Conservation (phyloP, 2,113 vertebrate genomes). For the Mionectes macconnelli region DNA sequence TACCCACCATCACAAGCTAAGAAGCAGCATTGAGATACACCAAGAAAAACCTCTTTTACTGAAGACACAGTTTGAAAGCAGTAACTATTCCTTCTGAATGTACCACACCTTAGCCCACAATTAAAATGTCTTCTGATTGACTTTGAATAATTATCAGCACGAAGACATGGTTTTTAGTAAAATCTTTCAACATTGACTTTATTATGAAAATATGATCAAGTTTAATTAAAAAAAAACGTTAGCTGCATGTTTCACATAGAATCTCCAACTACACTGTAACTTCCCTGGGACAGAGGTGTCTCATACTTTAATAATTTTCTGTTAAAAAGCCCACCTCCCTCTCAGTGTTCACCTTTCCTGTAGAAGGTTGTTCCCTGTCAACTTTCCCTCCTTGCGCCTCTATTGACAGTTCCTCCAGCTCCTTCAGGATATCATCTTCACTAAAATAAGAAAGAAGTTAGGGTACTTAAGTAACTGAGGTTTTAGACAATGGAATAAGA, state of each 20-base stretch:
- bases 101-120: background rate
- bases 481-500: background rate
- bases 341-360: slow-evolving; percentile 73
- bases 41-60: background rate
- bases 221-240: background rate
- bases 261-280: background rate
- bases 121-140: background rate
- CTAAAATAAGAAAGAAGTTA: slow-evolving; percentile 75
- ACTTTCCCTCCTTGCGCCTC: slow-evolving; percentile 84
- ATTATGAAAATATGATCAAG: background rate
- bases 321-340: background rate
- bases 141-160: background rate
- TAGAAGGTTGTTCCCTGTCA: slow-evolving; percentile 71
- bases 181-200: background rate
- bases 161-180: background rate
- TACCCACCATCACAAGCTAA: background rate
- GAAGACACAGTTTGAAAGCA: background rate
- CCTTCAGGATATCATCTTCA: slow-evolving; percentile 96
- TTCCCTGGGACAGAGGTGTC: background rate
- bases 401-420: slow-evolving; percentile 91
- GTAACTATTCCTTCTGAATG: background rate
- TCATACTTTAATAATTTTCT: background rate
- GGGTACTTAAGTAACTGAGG: background rate
- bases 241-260: background rate
- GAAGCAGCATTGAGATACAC: background rate